These are phyloP conservation scores for Scaptomyza caliginosa DNA, from an alignment of 2,888 invertebrate species.

Conservation along the genomic window DNA sequence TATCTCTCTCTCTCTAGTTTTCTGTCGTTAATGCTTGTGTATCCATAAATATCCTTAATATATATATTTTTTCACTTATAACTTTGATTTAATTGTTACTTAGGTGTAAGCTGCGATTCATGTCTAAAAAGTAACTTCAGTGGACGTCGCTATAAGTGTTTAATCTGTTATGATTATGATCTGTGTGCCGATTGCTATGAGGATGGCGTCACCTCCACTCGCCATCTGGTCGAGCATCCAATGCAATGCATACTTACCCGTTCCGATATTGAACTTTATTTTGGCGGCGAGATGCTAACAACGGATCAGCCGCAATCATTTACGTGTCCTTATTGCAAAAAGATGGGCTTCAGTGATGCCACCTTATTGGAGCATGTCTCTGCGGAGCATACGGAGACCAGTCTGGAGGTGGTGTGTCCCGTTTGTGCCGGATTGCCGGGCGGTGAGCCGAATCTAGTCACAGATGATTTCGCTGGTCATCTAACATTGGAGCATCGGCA, in stretches of 20 bases:
- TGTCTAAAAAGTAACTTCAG: constrained; percentile 99
- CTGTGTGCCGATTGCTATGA: constrained; percentile 98
- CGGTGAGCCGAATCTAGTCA: constrained; percentile 98
- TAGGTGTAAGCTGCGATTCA: constrained; percentile 99
- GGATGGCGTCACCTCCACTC: constrained; percentile 94
- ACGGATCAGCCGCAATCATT: constrained; percentile 97
- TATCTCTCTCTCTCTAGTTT: neutral
- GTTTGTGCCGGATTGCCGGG: constrained; percentile 98
- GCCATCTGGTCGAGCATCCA: constrained; percentile 98
- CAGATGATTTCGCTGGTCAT: constrained; percentile 98
- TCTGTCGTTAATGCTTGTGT: neutral
- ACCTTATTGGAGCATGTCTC: constrained; percentile 96
- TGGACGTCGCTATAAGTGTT: constrained; percentile 99
- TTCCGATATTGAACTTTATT: constrained; percentile 98
- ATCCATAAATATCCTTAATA: neutral
- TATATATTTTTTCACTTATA: neutral
- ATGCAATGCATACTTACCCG: constrained; percentile 99
- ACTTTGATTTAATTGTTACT: neutral
- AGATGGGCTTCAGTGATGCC: constrained; percentile 97
- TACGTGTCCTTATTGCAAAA: constrained; percentile 98
- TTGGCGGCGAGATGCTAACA: constrained; percentile 96
- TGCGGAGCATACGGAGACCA: constrained; percentile 95
- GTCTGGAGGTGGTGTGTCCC: constrained; percentile 98
- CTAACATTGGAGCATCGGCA: constrained; percentile 96
- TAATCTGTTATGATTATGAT: constrained; percentile 99